Evolutionary conservation across 1,140 invertebrate species (phyloP), one percentile per base, ranked within the genome.

Genomic region (Procambarus virginalis): DNA sequence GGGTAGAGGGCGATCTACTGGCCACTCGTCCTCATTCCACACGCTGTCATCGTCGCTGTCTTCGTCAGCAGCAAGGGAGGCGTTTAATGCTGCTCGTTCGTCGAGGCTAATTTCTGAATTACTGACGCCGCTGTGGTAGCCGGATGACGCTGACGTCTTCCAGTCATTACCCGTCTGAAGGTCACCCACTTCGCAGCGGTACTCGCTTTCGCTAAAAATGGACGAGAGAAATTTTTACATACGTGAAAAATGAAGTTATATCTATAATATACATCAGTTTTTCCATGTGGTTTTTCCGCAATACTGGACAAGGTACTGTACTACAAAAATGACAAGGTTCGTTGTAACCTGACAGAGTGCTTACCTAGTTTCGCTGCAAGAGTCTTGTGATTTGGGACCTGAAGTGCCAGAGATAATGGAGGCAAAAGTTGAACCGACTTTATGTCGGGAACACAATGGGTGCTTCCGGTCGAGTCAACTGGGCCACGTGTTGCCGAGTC

Each of bases 1-100:
- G 70, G 96, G 96, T 84, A 97, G 94, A 86, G 96, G 96, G 92
- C 95, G 95, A 58, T 94, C 95, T 80, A 94, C 90, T 2, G 95
- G 95, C 95, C 96, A 96, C 64, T 94, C 93, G 14, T 95, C 94
- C 87, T 94, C 94, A 51, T 75, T 89, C 92, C 85, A 89, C 10
- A 90, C 80, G 64, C 86, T 90, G 79, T 89, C 84, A 82, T 91
- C 83, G 46, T 92, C 88, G 12, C 17, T 76, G 79, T 82, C 77
- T 45, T 89, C 88, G 12, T 76, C 85, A 8, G 20, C 75, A 2
- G 17, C 4, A 10, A 86, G 22, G 8, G 82, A 85, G 45, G 48
- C 51, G 64, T 91, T 64, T 4, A 73, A 49, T 20, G 48, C 79
- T 4, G 45, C 48, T 4, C 49, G 55, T n/a, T 83, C 79, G 8